Evolutionary conservation across 2,888 invertebrate genomes (phyloP).

Genomic region (Erebia palarica): DNA sequence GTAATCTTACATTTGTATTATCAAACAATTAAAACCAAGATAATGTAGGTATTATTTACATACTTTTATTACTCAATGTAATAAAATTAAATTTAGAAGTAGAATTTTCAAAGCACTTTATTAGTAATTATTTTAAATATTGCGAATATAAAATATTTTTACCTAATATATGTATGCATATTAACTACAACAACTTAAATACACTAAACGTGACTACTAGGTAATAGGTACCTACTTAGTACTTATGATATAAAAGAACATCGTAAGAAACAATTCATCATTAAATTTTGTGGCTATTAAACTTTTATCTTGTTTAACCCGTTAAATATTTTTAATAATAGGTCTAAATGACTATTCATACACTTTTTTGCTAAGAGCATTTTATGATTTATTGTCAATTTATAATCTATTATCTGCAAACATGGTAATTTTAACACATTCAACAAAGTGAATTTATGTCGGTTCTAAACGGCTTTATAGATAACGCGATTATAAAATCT

Average conservation of each 20-base stretch:
- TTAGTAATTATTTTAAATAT: too few relatives aligned
- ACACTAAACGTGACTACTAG: too few relatives aligned
- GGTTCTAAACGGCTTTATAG: constrained; percentile 9
- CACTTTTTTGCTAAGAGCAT: constrained; percentile 5
- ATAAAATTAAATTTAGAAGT: too few relatives aligned
- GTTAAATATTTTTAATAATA: constrained; percentile 3
- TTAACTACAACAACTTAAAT: too few relatives aligned
- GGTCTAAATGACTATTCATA: constrained; percentile 1
- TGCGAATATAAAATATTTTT: too few relatives aligned
- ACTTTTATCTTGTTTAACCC: background rate
- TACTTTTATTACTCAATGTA: too few relatives aligned
- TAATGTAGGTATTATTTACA: too few relatives aligned
- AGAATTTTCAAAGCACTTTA: too few relatives aligned
- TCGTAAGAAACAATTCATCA: background rate
- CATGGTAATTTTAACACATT: constrained; percentile 11
- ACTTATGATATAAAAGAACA: background rate
- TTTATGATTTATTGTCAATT: constrained; percentile 14
- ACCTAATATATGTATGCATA: too few relatives aligned
- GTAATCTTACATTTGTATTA: too few relatives aligned
- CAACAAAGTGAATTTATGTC: constrained; percentile 9
- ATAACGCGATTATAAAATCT: constrained; percentile 16
- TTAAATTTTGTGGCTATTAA: background rate
- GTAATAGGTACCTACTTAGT: too few relatives aligned
- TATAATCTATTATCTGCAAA: constrained; percentile 17
- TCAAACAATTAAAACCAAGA: too few relatives aligned